These are phyloP conservation scores for Sinohyriopsis cumingii DNA, from an alignment of 2,888 invertebrate species.

Conservation along the genomic window DNA sequence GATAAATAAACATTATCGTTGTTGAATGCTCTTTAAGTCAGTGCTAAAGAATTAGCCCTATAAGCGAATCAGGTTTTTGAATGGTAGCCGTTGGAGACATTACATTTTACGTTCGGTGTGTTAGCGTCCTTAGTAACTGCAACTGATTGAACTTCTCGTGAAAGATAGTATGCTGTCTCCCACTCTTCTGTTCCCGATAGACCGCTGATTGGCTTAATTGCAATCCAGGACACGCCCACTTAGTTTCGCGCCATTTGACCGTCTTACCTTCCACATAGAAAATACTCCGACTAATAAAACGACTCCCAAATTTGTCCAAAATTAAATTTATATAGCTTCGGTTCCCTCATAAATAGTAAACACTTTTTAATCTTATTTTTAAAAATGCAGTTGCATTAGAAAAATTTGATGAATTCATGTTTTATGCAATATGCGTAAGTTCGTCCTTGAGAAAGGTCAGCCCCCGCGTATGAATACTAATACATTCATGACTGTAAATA, in stretches of 20 bases:
- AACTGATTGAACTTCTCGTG: no score
- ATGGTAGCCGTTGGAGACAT: no score
- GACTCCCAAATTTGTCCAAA: no score
- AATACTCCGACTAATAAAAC: background rate
- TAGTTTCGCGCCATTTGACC: conserved; percentile 10
- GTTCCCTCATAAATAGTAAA: no score
- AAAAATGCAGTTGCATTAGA: background rate
- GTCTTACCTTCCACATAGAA: background rate
- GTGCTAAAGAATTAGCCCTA: no score
- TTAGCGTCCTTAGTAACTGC: no score
- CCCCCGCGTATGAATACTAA: conserved; percentile 44
- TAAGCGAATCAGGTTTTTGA: no score
- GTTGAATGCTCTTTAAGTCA: no score
- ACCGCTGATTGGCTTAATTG: background rate
- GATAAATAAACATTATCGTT: no score
- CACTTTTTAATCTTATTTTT: background rate
- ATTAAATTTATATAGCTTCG: no score
- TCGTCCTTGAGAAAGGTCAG: conserved; percentile 38
- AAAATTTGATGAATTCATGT: background rate
- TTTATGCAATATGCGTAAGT: conserved; percentile 27
- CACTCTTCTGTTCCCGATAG: background rate
- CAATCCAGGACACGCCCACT: conserved; percentile 5
- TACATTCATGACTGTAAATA: conserved; percentile 39
- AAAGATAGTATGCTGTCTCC: no score
- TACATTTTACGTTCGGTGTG: no score